A percentile compares a stretch with the other conserved stretches of the same genome.
These are phyloP conservation scores for Paraplagusia blochii DNA, from an alignment of 2,113 vertebrate genomes.

Conservation along the genomic window DNA sequence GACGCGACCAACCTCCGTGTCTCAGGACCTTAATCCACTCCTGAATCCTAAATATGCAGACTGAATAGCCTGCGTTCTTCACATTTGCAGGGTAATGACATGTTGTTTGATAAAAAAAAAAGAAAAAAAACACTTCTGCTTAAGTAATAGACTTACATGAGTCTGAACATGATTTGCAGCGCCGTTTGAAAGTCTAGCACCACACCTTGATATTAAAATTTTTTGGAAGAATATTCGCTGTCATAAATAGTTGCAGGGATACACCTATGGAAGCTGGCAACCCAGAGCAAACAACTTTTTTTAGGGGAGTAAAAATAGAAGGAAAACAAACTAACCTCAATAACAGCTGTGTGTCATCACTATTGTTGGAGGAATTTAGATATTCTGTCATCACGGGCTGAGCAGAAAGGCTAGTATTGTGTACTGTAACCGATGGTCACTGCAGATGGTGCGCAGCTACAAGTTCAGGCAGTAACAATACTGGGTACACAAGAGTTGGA, in stretches of 20 bases:
- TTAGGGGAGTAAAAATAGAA: constrained; percentile 31
- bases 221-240: constrained; percentile 37
- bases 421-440: constrained; percentile 23
- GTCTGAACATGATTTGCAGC: constrained; percentile 22
- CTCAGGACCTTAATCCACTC: constrained; percentile 53
- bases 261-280: constrained; percentile 34
- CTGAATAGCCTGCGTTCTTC: constrained; percentile 48
- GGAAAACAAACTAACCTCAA: constrained; percentile 46
- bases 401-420: constrained; percentile 3
- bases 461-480: constrained; percentile 19
- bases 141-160: constrained; percentile 30
- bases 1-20: constrained; percentile 45
- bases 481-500: background rate
- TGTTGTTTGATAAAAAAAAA: constrained; percentile 14
- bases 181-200: constrained; percentile 25
- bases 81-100: constrained; percentile 16
- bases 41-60: constrained; percentile 62
- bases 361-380: constrained; percentile 40
- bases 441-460: constrained; percentile 14
- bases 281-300: constrained; percentile 22
- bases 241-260: constrained; percentile 44
- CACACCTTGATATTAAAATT: constrained; percentile 45
- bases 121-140: constrained; percentile 2
- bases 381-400: constrained; percentile 45
- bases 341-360: constrained; percentile 46